phyloP scores from a whole-genome alignment of 1,140 invertebrate species.

The Papilio polyxenes region DNA sequence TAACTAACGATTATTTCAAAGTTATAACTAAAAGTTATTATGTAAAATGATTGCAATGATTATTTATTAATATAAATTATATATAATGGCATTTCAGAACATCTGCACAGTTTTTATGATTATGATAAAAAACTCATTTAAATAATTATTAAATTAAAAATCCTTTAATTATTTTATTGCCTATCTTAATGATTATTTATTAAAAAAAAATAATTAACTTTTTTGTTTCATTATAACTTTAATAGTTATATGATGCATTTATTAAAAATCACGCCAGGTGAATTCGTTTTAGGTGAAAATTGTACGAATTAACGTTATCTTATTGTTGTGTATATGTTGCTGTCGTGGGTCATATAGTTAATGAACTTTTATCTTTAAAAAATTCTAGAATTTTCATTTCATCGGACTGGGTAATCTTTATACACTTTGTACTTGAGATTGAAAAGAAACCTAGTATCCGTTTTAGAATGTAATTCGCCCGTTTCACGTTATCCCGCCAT shows the following conservation, averaged over 20 bases:
- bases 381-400: not conserved
- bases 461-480: slow-evolving; percentile 48
- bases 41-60: not conserved
- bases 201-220: not conserved
- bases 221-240: not conserved
- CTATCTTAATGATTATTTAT: not conserved
- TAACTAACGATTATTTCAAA: not conserved
- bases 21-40: not conserved
- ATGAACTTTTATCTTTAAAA: not conserved
- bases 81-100: not conserved
- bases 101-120: not conserved
- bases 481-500: slow-evolving; percentile 67
- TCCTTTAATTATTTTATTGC: slow-evolving; percentile 1
- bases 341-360: not conserved
- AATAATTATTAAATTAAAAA: slow-evolving; percentile 6
- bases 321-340: not conserved
- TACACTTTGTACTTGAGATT: slow-evolving; percentile 48
- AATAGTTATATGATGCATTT: not conserved
- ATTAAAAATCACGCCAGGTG: not conserved
- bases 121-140: not conserved
- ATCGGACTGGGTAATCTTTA: slow-evolving; percentile 13
- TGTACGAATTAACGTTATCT: not conserved
- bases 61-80: not conserved
- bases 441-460: slow-evolving; percentile 45
- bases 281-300: not conserved